Evolutionary conservation across 2,797 vertebrate species (phyloP).

Genomic region (Carduelis carduelis): DNA sequence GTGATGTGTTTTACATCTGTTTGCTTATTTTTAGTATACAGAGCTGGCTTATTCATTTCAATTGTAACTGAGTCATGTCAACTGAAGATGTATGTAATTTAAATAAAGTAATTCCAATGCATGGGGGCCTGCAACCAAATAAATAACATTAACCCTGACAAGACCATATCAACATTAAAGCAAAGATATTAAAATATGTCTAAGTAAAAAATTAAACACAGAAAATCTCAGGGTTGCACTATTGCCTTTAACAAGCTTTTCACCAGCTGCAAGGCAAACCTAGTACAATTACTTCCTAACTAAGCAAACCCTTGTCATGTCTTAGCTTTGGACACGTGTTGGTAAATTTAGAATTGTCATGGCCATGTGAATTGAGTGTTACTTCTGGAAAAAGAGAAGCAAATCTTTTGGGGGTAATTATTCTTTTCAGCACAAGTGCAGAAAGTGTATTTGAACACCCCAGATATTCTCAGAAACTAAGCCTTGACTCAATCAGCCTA

Average conservation of each 20-base stretch:
- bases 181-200: not conserved
- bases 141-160: not conserved
- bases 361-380: not conserved
- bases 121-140: not conserved
- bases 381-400: not conserved
- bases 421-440: not conserved
- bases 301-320: constrained; percentile 2
- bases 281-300: not conserved
- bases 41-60: not conserved
- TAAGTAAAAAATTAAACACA: constrained; percentile 6
- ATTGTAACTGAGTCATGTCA: not conserved
- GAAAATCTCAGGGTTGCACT: not conserved
- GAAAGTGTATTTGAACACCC: not conserved
- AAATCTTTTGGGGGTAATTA: not conserved
- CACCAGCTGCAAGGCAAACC: not conserved
- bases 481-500: not conserved
- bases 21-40: not conserved
- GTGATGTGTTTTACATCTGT: not conserved
- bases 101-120: not conserved
- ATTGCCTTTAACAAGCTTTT: constrained; percentile 9
- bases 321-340: not conserved
- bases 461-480: not conserved
- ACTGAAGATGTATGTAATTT: not conserved
- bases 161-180: constrained; percentile 5
- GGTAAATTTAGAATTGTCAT: constrained; percentile 8